Percentiles rank a stretch among this genome's conserved stretches.
phyloP scores from a whole-genome alignment of 2,797 vertebrate genomes.

The Tolypeutes matacus region DNA sequence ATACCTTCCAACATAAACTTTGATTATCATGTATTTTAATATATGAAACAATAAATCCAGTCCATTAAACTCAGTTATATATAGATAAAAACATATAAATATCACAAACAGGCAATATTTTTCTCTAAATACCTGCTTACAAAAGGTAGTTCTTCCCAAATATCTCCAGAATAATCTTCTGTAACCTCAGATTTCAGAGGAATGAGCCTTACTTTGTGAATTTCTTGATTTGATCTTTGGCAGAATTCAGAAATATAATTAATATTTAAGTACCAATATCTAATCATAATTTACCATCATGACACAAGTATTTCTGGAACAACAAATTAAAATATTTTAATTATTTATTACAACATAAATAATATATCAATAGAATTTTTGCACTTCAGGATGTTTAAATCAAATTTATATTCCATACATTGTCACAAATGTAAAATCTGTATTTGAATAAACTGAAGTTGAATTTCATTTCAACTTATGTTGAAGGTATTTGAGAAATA shows the following conservation, averaged over 20 bases:
- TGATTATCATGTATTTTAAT: background rate
- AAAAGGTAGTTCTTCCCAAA: conserved; percentile 81
- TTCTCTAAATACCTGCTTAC: conserved; percentile 78
- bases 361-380: background rate
- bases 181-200: conserved; percentile 80
- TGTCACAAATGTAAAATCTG: background rate
- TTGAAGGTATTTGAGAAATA: background rate
- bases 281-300: background rate
- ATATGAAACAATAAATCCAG: background rate
- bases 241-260: conserved; percentile 56
- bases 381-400: background rate
- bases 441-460: background rate
- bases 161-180: conserved; percentile 82
- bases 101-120: background rate
- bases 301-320: background rate
- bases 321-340: background rate
- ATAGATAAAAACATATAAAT: background rate
- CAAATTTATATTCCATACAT: background rate
- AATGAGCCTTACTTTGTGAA: conserved; percentile 79
- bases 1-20: background rate
- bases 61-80: background rate
- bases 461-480: background rate
- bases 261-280: background rate
- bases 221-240: conserved; percentile 63
- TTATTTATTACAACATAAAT: background rate